These are phyloP conservation scores for Scophthalmus maximus DNA, from an alignment of 2,113 vertebrate genomes.

Conservation along the genomic window DNA sequence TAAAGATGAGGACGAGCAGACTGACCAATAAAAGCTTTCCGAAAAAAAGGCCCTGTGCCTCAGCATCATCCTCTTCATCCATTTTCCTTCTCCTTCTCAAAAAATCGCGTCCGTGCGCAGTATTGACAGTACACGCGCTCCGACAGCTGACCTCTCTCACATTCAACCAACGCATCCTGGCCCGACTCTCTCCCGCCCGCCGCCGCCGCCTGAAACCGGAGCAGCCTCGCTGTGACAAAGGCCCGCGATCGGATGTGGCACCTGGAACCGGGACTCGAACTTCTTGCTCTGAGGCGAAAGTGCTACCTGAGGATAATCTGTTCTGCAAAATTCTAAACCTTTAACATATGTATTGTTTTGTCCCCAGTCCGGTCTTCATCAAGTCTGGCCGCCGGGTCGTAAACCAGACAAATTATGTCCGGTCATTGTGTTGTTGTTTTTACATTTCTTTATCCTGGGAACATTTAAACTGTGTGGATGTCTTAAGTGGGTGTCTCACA, in stretches of 20 bases:
- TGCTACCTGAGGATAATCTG: neutral
- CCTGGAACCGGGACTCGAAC: too few relatives aligned
- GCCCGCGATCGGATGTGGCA: slow-evolving; percentile 20
- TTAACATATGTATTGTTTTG: too few relatives aligned
- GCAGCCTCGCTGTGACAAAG: slow-evolving; percentile 25
- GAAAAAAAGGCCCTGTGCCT: neutral
- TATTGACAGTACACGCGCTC: neutral
- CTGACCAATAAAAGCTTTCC: too few relatives aligned
- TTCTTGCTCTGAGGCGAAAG: too few relatives aligned
- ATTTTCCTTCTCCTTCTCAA: neutral
- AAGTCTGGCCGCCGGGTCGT: neutral
- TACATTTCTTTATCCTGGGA: neutral
- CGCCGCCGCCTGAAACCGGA: too few relatives aligned
- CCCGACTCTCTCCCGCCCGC: too few relatives aligned
- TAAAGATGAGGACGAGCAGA: too few relatives aligned
- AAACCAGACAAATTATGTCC: slow-evolving; percentile 7
- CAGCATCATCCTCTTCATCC: neutral
- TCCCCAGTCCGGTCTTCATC: neutral
- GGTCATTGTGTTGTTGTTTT: neutral
- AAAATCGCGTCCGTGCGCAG: neutral
- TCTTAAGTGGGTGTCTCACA: slow-evolving; percentile 17
- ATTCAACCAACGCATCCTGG: neutral
- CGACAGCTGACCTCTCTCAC: slow-evolving; percentile 37
- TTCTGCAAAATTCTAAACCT: neutral
- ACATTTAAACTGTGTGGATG: neutral